Conservation (phyloP, 2,797 vertebrate species). For the Lagothrix lagotricha region DNA sequence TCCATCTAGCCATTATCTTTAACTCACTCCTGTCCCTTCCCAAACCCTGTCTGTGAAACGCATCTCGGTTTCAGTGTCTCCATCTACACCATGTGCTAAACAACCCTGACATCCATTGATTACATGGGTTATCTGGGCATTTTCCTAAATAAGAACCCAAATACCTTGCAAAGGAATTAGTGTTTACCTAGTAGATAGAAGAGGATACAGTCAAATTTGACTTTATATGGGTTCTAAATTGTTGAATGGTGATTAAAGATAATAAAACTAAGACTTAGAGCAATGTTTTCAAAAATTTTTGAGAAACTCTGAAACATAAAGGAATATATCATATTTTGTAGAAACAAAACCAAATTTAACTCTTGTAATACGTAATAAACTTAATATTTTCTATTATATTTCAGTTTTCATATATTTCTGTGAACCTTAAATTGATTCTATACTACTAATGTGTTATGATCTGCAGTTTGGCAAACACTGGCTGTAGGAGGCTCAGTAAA, state of each 20-base stretch:
- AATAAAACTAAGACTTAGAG: neutral
- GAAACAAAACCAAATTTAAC: neutral
- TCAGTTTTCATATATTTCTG: neutral
- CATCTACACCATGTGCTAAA: neutral
- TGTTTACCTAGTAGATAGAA: neutral
- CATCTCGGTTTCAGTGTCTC: neutral
- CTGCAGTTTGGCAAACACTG: neutral
- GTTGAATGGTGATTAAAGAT: neutral
- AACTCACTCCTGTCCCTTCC: neutral
- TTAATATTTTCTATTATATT: neutral
- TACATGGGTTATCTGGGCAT: neutral
- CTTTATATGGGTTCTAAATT: neutral
- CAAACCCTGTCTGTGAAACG: neutral
- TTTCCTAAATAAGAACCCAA: neutral
- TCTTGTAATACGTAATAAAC: neutral
- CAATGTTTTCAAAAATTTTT: neutral
- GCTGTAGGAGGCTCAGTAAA: neutral
- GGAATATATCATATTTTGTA: neutral
- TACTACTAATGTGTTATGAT: neutral
- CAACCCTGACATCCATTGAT: rapidly evolving
- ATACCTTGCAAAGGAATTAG: neutral
- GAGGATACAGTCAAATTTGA: neutral
- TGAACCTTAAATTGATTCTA: neutral
- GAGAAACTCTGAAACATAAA: neutral
- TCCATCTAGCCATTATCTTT: neutral